Evolutionary conservation across 2,113 vertebrate genomes (phyloP).

Genomic region (Microtus ochrogaster): DNA sequence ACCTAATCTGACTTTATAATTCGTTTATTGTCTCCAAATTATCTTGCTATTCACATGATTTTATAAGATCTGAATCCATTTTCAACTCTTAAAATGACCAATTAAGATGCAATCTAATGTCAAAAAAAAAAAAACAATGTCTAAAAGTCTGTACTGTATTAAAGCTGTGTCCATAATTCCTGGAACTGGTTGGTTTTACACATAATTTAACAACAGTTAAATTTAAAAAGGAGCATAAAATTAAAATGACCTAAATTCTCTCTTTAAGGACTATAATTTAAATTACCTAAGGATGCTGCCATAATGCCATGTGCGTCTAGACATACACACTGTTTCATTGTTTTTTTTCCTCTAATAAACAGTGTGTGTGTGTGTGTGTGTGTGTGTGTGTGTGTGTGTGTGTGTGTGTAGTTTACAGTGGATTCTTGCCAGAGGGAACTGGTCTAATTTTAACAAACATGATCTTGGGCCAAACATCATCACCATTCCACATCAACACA

Average conservation of each 20-base stretch:
- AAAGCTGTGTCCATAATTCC: constrained; percentile 59
- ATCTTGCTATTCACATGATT: constrained; percentile 46
- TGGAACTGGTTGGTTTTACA: constrained; percentile 67
- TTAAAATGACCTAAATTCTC: constrained; percentile 64
- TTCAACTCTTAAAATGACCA: constrained; percentile 61
- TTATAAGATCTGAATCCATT: constrained; percentile 53
- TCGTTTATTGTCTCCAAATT: constrained; percentile 50
- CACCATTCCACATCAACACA: constrained; percentile 48
- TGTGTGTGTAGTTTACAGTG: constrained; percentile 51
- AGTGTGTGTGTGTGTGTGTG: too few relatives aligned
- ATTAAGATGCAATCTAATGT: constrained; percentile 29
- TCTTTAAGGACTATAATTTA: constrained; percentile 63
- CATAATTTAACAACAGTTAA: constrained; percentile 67
- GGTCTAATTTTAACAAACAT: constrained; percentile 73
- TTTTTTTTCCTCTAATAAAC: constrained; percentile 55
- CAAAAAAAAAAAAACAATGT: constrained; percentile 42
- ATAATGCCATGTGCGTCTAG: constrained; percentile 64
- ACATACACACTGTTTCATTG: constrained; percentile 58
- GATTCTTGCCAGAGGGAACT: constrained; percentile 64
- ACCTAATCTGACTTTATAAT: constrained; percentile 1
- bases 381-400: too few relatives aligned
- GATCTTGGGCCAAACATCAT: constrained; percentile 58
- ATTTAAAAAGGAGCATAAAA: constrained; percentile 62
- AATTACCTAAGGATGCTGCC: constrained; percentile 56
- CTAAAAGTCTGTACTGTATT: constrained; percentile 39